Conservation (phyloP, 2,797 vertebrate genomes). For the Crocidura indochinensis region DNA sequence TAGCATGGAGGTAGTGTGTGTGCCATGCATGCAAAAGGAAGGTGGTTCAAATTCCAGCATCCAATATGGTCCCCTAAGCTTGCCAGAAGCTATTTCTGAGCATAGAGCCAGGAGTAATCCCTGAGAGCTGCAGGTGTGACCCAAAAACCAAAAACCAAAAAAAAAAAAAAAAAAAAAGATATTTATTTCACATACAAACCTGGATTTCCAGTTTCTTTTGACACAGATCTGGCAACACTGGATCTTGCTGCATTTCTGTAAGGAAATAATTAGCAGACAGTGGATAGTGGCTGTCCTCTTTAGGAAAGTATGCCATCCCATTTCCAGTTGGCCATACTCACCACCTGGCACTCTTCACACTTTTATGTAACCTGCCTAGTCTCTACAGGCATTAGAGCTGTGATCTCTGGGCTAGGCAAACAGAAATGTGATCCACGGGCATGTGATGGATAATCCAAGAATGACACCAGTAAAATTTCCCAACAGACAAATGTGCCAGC, state of each 20-base stretch:
- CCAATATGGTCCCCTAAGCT: too few species aligned
- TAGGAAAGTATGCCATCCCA: constrained; percentile 67
- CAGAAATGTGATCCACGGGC: constrained; percentile 73
- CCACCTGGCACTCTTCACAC: constrained; percentile 68
- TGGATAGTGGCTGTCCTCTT: constrained; percentile 70
- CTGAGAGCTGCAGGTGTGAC: too few species aligned
- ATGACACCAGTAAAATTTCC: constrained; percentile 63
- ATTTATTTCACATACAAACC: constrained; percentile 52
- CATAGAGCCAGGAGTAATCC: too few species aligned
- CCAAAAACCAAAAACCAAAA: too few species aligned
- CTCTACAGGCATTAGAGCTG: constrained; percentile 73
- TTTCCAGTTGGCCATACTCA: constrained; percentile 75
- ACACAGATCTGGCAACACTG: constrained; percentile 61
- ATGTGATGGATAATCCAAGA: constrained; percentile 56
- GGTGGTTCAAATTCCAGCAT: too few species aligned
- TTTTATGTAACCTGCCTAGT: constrained; percentile 80
- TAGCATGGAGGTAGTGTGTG: too few species aligned
- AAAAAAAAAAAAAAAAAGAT: too few species aligned
- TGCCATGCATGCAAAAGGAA: too few species aligned
- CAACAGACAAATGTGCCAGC: constrained; percentile 61
- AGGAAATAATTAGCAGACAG: constrained; percentile 40
- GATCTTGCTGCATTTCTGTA: constrained; percentile 36
- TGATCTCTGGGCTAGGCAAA: constrained; percentile 65
- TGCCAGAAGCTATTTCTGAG: too few species aligned
- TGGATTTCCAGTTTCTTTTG: constrained; percentile 63